Evolutionary conservation across 2,113 vertebrate genomes (phyloP).

Genomic region (Archocentrus centrarchus): DNA sequence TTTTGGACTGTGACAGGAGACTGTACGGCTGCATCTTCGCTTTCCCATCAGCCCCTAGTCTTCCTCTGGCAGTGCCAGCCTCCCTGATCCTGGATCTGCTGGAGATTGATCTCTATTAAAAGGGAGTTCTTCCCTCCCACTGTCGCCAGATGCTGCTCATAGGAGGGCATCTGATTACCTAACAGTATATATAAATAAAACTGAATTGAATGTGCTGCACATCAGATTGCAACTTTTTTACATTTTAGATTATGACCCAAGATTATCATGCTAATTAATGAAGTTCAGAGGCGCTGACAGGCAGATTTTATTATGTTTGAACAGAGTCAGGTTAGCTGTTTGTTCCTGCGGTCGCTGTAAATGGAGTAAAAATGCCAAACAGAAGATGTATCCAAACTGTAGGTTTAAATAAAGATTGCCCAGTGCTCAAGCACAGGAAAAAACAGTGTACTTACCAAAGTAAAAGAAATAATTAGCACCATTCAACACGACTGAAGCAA

Average conservation of each 20-base stretch:
- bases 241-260: not conserved
- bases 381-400: fast-evolving
- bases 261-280: not conserved
- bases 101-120: too few species aligned
- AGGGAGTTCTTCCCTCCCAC: not conserved
- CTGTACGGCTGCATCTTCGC: too few species aligned
- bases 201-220: not conserved
- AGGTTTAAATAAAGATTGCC: fast-evolving
- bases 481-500: not conserved
- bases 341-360: too few species aligned
- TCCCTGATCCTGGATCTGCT: too few species aligned
- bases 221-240: not conserved
- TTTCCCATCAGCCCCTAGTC: too few species aligned
- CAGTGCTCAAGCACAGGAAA: not conserved
- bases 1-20: too few species aligned
- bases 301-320: not conserved
- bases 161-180: fast-evolving
- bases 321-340: not conserved
- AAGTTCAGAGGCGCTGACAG: fast-evolving
- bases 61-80: too few species aligned
- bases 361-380: not conserved
- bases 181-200: not conserved
- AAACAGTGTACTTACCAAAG: not conserved
- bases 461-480: fast-evolving
- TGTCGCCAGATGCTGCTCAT: fast-evolving